These are phyloP conservation scores for Lagorchestes hirsutus DNA, from an alignment of 2,797 vertebrate genomes.

Conservation along the genomic window DNA sequence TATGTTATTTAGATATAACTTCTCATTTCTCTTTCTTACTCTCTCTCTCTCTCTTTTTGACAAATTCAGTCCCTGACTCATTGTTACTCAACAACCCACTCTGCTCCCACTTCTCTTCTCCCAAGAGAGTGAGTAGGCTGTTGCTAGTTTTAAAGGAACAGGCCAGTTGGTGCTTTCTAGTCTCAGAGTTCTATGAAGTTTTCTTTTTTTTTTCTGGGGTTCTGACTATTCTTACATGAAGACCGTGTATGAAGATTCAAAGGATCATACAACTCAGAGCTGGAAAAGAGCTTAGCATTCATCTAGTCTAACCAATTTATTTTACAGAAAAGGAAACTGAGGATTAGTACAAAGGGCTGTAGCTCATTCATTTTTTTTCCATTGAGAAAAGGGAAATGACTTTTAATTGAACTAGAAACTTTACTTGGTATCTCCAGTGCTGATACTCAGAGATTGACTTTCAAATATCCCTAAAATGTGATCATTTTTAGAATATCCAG, in stretches of 20 bases:
- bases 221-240: slow-evolving; percentile 31
- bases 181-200: not conserved
- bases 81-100: not conserved
- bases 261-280: not conserved
- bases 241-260: not conserved
- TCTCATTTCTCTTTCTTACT: too few relatives aligned
- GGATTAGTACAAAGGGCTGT: slow-evolving; percentile 29
- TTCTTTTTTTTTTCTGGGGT: slow-evolving; percentile 28
- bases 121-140: not conserved
- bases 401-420: not conserved
- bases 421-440: not conserved
- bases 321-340: not conserved
- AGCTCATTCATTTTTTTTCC: not conserved
- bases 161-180: slow-evolving; percentile 12
- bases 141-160: not conserved
- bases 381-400: slow-evolving; percentile 42
- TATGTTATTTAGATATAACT: not conserved
- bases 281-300: not conserved
- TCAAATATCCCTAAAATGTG: not conserved
- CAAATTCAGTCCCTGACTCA: not conserved
- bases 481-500: not conserved
- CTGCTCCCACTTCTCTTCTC: not conserved
- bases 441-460: not conserved
- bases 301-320: not conserved
- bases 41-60: not conserved